phyloP scores from a whole-genome alignment of 2,888 invertebrate genomes.

The Pelosia muscerda region DNA sequence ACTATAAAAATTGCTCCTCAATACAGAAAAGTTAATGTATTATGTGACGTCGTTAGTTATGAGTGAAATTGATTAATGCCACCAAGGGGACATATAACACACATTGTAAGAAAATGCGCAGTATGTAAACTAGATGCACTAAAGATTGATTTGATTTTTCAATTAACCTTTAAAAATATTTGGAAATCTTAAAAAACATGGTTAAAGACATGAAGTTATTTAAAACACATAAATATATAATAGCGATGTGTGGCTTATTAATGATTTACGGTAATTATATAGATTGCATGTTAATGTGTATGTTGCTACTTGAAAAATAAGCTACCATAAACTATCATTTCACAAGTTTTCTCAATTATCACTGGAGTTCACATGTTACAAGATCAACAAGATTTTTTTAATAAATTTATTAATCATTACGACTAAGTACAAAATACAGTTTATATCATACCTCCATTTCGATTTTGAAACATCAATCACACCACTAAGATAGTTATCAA shows the following conservation, averaged over 20 bases:
- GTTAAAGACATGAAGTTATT: too few species aligned
- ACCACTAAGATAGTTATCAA: conserved; percentile 35
- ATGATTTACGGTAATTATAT: too few species aligned
- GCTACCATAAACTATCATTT: too few species aligned
- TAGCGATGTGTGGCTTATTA: too few species aligned
- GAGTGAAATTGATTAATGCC: neutral
- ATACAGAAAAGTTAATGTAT: neutral
- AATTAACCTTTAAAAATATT: too few species aligned
- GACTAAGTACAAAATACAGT: neutral
- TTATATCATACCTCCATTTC: neutral
- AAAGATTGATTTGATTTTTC: too few species aligned
- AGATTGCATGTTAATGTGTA: too few species aligned
- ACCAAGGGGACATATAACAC: neutral
- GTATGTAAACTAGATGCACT: neutral
- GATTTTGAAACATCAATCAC: conserved; percentile 1
- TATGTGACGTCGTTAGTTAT: conserved; percentile 3
- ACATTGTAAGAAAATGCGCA: neutral
- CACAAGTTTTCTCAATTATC: neutral
- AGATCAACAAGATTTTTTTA: neutral
- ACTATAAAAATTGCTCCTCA: neutral
- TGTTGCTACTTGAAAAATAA: too few species aligned
- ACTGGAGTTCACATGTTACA: neutral
- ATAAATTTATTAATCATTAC: too few species aligned
- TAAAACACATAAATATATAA: too few species aligned
- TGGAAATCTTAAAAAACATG: too few species aligned